Conservation (phyloP, 2,113 vertebrate species). For the Grallaria varia region DNA sequence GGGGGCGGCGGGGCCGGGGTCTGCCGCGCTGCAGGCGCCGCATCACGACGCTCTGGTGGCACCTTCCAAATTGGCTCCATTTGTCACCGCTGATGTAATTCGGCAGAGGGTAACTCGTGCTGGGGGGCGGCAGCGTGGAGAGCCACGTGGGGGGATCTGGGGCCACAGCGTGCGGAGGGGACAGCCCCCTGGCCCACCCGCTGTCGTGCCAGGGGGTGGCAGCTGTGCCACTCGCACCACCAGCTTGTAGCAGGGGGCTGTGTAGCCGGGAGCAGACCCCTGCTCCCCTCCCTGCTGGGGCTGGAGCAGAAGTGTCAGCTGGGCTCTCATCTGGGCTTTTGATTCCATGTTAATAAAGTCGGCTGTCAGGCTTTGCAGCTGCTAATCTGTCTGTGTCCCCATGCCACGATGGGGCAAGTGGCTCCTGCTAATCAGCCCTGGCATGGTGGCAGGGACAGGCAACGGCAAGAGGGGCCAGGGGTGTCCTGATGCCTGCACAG, state of each 20-base stretch:
- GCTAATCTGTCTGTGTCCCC: conserved; percentile 30
- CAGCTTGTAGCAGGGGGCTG: background rate
- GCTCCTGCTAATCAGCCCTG: background rate
- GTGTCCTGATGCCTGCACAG: fast-evolving
- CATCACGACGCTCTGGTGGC: background rate
- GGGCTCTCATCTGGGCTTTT: conserved; percentile 59
- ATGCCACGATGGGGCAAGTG: background rate
- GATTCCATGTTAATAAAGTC: conserved; percentile 49
- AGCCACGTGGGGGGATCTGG: background rate
- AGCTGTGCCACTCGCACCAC: background rate
- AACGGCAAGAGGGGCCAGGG: fast-evolving
- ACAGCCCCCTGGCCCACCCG: background rate
- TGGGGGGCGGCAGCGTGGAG: conserved; percentile 20
- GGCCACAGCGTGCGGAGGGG: background rate
- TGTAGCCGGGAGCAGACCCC: fast-evolving
- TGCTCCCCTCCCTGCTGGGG: background rate
- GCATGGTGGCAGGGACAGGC: fast-evolving
- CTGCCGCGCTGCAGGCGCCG: background rate
- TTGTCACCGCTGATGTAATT: conserved; percentile 48
- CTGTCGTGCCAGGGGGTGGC: background rate
- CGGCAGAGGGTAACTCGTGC: conserved; percentile 15
- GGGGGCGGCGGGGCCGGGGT: background rate
- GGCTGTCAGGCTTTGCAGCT: conserved; percentile 21
- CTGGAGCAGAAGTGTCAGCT: conserved; percentile 37
- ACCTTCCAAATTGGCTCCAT: conserved; percentile 40